Evolutionary conservation across 23 tunicate species (phyloP), one percentile per base, ranked within the genome.

Genomic region (Diplosoma virens): DNA sequence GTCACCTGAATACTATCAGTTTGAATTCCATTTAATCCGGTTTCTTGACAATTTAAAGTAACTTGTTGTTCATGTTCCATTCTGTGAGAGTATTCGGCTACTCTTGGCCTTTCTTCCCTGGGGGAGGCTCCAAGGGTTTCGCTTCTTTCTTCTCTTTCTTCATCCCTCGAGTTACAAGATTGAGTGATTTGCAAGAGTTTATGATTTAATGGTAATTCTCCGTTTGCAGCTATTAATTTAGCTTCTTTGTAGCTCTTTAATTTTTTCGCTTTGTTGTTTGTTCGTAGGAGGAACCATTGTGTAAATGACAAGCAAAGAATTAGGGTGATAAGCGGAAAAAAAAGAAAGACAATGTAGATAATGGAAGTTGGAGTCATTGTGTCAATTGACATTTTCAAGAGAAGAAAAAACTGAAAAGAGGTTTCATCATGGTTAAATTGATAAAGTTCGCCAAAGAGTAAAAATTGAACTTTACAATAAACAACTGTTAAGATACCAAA

Each of bases 11-110:
- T 81, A 35, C 78, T 36, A 33, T 81, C 86, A 3, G 86, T 81
- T 17, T 26, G 35, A 17, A 81, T 45, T 11, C 52, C 86, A 29
- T 37, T 58, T 25, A 81, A 25, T 17, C 29, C 77, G 4, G 79
- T 58, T 71, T 81, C 79, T 32, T 81, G 86, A 32, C 79, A 81
- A 25, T 81, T 81, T 25, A 54, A 20, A 36, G 66, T 58, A 9
- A 81, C 79, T 53, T 81, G 86, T 33, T 35, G 71, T 37, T 77
- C 32, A 30, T 81, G 86, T 28, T 81, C 86, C 14, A 30, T n/a
- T 55, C 59, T 81, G 41, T 81, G 86, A 1, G 86, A 81, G 46
- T 71, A 80, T 30, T 48, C 59, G 3, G 74, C 84, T 20, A 54
- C 30, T 0, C n/a, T 16, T 9, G 52, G 64, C 3, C 5, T 53